Evolutionary conservation across 2,888 invertebrate species (phyloP), one percentile per base, ranked within the genome.

Genomic region (Euplagia quadripunctaria): DNA sequence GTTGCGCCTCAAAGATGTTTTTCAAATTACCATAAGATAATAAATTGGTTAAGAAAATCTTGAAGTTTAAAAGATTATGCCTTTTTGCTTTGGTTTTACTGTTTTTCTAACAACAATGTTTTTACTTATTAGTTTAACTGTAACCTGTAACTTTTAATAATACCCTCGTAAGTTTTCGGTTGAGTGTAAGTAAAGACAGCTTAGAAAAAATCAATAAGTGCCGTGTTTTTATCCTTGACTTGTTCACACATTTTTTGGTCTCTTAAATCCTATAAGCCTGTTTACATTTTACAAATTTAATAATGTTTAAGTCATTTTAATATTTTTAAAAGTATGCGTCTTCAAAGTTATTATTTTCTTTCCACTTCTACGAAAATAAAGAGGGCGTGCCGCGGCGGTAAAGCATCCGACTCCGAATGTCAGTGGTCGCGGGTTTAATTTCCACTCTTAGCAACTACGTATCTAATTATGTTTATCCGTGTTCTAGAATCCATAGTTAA

Each of bases 1-100:
- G 79, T 75, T 74, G 70, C 74, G 78, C 79, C 73, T 85, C 46
- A 67, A 75, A 81, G 73, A 83, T 83, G 83, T 83, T 81, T 81
- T 79, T 77, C 61, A 64, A 74, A 84, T 84, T 83, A 84, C 81
- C 81, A 83, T 81, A 84, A 68, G 76, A 79, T 84, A 83, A 83
- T 84, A 84, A 83, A 85, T 84, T 84, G 78, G 75, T 80, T 85
- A 73, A 77, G 77, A 74, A 77, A 79, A 78, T 76, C 75, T 69
- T 77, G 77, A 78, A 77, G 70, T 75, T 76, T 69, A 69, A 61
- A 64, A 64, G 68, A 49, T 73, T 76, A 71, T 46, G 58, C 46
- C 14, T 64, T 68, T 70, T 74, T 61, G 31, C 31, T 31, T 31
- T 14, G 12, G 12, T 11, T 31, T 61, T 31, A 14, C 12, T 31